phyloP scores from a whole-genome alignment of 2,113 vertebrate species.

The Marcusenius ussheri region DNA sequence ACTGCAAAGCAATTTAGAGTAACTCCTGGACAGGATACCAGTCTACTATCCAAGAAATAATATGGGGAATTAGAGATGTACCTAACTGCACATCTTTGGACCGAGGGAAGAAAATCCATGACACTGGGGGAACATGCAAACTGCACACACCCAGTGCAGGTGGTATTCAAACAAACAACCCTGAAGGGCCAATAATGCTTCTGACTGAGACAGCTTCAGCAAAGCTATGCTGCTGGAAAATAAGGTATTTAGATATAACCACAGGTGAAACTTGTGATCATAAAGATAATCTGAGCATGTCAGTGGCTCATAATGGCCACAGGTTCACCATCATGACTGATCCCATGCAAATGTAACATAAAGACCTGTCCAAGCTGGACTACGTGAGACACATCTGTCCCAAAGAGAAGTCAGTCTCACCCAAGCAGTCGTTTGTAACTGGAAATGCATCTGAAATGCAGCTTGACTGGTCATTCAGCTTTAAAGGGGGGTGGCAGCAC shows the following conservation, averaged over 20 bases:
- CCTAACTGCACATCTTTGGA: neutral
- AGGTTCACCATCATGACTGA: neutral
- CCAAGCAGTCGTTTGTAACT: neutral
- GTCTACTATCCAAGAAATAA: neutral
- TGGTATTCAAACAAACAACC: neutral
- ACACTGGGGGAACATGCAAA: neutral
- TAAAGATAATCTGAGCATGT: neutral
- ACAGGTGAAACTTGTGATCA: neutral
- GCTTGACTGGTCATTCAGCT: neutral
- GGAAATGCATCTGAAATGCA: neutral
- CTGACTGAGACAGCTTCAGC: neutral
- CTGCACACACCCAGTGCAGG: neutral
- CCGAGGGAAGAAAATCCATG: neutral
- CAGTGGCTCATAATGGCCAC: neutral
- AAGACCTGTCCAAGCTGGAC: neutral
- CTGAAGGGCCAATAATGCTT: neutral
- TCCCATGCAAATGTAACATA: neutral
- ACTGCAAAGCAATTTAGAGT: neutral
- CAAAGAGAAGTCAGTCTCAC: neutral
- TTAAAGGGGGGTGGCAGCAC: neutral
- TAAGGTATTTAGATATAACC: neutral
- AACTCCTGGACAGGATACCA: neutral
- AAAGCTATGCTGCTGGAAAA: neutral
- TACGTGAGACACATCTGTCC: neutral
- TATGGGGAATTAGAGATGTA: neutral